These are phyloP conservation scores for Campoletis sonorensis DNA, from an alignment of 1,140 invertebrate species.

Conservation along the genomic window DNA sequence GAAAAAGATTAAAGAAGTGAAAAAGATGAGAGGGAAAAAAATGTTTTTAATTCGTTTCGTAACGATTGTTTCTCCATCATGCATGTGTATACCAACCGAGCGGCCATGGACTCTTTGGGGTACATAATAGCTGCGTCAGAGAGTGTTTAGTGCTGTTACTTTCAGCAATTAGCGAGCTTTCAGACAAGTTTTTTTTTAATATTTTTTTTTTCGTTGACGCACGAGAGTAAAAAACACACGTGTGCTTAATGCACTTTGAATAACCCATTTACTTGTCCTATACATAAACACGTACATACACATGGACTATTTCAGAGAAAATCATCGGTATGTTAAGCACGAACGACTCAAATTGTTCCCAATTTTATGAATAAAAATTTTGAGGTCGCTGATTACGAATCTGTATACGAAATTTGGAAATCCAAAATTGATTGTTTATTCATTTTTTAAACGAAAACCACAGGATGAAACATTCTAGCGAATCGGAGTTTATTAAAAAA, in stretches of 20 bases:
- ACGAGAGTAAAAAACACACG: not conserved
- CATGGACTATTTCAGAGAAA: not conserved
- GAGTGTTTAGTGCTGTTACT: slow-evolving; percentile 5
- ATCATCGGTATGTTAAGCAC: not conserved
- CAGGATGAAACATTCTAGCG: too few species aligned
- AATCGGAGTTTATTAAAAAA: too few species aligned
- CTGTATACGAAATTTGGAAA: too few species aligned
- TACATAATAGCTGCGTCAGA: not conserved
- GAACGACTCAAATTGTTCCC: too few species aligned
- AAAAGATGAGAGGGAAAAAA: not conserved
- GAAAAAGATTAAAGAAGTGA: too few species aligned
- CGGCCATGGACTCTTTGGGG: not conserved
- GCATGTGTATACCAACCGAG: not conserved
- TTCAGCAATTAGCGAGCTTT: slow-evolving; percentile 1
- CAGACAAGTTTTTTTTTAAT: not conserved
- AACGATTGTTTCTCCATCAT: slow-evolving; percentile 8
- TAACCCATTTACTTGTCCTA: not conserved
- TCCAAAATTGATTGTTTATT: too few species aligned
- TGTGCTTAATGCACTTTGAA: slow-evolving; percentile 6
- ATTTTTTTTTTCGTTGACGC: not conserved
- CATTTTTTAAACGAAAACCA: too few species aligned
- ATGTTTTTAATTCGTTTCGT: not conserved
- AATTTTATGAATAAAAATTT: too few species aligned
- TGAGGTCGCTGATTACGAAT: too few species aligned
- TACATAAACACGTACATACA: not conserved